Evolutionary conservation across 2,113 vertebrate species (phyloP).

Genomic region (Acanthochromis polyacanthus): DNA sequence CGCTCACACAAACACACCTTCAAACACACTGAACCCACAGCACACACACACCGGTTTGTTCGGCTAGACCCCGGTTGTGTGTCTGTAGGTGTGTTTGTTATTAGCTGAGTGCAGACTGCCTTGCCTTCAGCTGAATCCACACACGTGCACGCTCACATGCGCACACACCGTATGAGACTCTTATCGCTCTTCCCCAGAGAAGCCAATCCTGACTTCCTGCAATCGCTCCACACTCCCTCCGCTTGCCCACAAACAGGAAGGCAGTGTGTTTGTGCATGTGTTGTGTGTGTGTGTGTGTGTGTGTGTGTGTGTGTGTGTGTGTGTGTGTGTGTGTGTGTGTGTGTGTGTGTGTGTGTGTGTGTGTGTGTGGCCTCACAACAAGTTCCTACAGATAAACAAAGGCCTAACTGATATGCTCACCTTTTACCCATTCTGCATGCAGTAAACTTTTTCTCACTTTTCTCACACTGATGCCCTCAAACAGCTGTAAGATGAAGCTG

Average conservation of each 20-base stretch:
- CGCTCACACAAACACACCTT: constrained; percentile 29
- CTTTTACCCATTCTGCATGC: constrained; percentile 26
- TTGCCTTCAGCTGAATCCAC: constrained; percentile 13
- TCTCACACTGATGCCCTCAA: background rate
- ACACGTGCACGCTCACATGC: background rate
- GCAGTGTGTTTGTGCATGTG: constrained; percentile 18
- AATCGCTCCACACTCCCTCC: constrained; percentile 44
- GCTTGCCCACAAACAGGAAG: constrained; percentile 49
- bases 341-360: constrained; percentile 1
- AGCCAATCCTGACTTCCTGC: constrained; percentile 64
- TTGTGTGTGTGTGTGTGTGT: constrained; percentile 4
- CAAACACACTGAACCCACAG: constrained; percentile 15
- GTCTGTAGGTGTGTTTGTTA: constrained; percentile 39
- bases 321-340: constrained; percentile 17
- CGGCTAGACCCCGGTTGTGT: constrained; percentile 13
- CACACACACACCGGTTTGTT: constrained; percentile 27
- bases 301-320: constrained; percentile 16
- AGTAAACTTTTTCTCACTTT: constrained; percentile 26
- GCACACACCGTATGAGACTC: constrained; percentile 17
- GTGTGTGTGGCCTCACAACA: constrained; percentile 27
- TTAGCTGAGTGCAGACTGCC: constrained; percentile 42
- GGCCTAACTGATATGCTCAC: constrained; percentile 43
- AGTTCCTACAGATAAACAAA: constrained; percentile 56
- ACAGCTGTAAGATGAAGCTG: background rate
- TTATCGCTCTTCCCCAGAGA: constrained; percentile 70